Evolutionary conservation across 2,888 invertebrate genomes (phyloP), one percentile per base, ranked within the genome.

Genomic region (Entomobrya proxima): DNA sequence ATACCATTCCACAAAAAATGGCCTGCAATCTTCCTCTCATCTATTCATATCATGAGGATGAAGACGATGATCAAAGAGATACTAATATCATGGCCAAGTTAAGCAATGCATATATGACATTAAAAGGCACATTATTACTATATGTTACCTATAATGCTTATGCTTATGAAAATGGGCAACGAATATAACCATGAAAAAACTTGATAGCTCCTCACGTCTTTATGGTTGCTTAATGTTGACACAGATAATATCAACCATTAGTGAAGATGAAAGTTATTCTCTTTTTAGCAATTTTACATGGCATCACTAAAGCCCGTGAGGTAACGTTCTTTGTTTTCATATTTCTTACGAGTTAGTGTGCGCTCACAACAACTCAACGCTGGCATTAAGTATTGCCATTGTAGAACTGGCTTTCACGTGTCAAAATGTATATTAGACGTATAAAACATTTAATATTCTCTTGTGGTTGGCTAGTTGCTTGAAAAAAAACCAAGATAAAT

Each of bases 1-100:
- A 75, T 52, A 75, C 37, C 37, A 79, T 64, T 78, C 67, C 27
- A 67, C 32, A 64, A 61, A 67, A 83, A 76, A 83, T 67, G 37
- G 52, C n/a, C 32, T 35, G 40, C 75, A 64, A 64, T 75, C 61
- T 83, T 55, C 64, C 15, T 37, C 55, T 61, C 74, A 61, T 67
- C 55, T 40, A 24, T 69, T 52, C 67, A 50, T 40, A 52, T 76
- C 82, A 55, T 67, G 52, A 75, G 75, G 50, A 52, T 44, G 37
- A 64, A 40, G 69, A 40, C 67, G 55, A 44, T 24, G 27, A 11
- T 18, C 15, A 15, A 3, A 27, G 32, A 7, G 13, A 30, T 81
- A 50, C 67, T 69, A 40, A 40, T 47, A 69, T 69, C 64, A 40
- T 67, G 24, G 40, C 67, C 40, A 67, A 67, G 67, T 67, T 67